Evolutionary conservation across 2,888 invertebrate genomes (phyloP).

Genomic region (Caradrina clavipalpis): DNA sequence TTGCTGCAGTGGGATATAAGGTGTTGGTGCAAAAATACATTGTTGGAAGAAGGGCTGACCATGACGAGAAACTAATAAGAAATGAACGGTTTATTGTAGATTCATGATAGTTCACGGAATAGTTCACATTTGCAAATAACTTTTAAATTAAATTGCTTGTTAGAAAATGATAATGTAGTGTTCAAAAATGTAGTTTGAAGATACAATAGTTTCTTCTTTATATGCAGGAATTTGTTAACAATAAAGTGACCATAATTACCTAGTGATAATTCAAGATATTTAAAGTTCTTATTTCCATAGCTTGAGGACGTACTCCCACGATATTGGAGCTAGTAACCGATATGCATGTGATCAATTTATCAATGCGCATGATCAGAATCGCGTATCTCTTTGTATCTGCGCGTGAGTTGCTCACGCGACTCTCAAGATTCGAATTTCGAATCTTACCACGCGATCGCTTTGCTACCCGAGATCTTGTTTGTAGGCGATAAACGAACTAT

Average conservation of each 20-base stretch:
- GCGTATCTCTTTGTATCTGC: slow-evolving; percentile 83
- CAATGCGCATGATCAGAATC: slow-evolving; percentile 83
- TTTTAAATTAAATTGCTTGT: neutral
- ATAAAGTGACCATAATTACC: slow-evolving; percentile 16
- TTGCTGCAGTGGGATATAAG: slow-evolving; percentile 11
- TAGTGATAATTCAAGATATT: slow-evolving; percentile 42
- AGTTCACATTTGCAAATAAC: too few species aligned
- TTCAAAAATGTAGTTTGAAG: neutral
- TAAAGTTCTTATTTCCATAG: slow-evolving; percentile 58
- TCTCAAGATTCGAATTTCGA: slow-evolving; percentile 72
- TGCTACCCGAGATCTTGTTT: slow-evolving; percentile 75
- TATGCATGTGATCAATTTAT: slow-evolving; percentile 85
- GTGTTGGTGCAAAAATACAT: slow-evolving; percentile 21
- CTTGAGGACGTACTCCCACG: slow-evolving; percentile 75
- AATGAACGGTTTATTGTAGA: neutral
- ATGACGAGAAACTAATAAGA: neutral
- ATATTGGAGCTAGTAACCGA: slow-evolving; percentile 81
- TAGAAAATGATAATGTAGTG: neutral
- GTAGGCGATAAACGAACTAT: slow-evolving; percentile 71
- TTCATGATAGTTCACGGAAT: too few species aligned
- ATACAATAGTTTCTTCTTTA: slow-evolving; percentile 1
- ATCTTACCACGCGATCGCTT: slow-evolving; percentile 77
- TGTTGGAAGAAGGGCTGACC: neutral
- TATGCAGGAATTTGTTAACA: slow-evolving; percentile 29
- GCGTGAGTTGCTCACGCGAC: slow-evolving; percentile 73